Conservation (phyloP, 2,888 invertebrate genomes). For the Ceratothoa steindachneri region DNA sequence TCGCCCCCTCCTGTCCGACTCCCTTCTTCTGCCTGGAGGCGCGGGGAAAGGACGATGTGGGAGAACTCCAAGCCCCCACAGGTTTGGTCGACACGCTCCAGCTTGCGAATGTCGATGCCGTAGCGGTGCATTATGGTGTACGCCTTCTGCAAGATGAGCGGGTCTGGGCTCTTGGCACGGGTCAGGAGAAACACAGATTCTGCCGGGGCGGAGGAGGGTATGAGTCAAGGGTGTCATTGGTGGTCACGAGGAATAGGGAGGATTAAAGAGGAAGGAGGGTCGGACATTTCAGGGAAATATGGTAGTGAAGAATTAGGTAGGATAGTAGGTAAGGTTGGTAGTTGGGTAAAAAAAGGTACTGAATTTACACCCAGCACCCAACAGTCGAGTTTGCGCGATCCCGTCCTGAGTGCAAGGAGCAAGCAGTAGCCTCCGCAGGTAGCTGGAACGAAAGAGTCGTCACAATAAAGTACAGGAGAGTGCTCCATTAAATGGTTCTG, state of each 20-base stretch:
- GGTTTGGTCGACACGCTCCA: constrained; percentile 47
- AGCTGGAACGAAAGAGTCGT: too few species aligned
- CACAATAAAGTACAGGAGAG: too few species aligned
- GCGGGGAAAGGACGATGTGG: background rate
- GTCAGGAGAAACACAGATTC: constrained; percentile 45
- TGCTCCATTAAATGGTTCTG: too few species aligned
- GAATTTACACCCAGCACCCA: too few species aligned
- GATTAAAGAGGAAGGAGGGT: background rate
- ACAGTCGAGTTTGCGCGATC: too few species aligned
- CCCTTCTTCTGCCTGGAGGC: background rate
- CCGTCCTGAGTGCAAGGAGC: too few species aligned
- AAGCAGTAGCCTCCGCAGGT: too few species aligned
- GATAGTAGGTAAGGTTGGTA: too few species aligned
- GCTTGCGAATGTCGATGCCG: constrained; percentile 42
- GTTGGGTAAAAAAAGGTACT: too few species aligned
- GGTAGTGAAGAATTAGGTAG: too few species aligned
- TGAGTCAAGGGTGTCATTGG: background rate
- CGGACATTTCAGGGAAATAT: background rate
- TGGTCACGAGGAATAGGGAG: background rate
- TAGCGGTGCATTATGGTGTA: constrained; percentile 46
- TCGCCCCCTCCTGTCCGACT: background rate
- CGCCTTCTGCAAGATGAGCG: constrained; percentile 39
- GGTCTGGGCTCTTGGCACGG: constrained; percentile 36
- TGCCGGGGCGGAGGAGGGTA: too few species aligned
- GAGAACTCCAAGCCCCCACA: constrained; percentile 36